Conservation (phyloP, 2,888 invertebrate genomes). For the Conistra vaccinii region DNA sequence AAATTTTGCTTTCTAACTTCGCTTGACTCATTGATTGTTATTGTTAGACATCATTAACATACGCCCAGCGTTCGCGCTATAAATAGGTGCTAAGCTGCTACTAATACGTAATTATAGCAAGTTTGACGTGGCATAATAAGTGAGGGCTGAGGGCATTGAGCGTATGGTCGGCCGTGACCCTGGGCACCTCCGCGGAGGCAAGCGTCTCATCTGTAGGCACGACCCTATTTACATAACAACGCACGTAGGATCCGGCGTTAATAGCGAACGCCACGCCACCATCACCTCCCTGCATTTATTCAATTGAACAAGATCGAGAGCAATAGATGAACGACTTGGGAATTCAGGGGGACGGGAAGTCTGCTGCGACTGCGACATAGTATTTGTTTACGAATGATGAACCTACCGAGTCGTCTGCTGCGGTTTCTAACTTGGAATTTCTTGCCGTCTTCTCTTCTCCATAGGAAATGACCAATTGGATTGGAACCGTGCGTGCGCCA, state of each 20-base stretch:
- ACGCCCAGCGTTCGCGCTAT: slow-evolving; percentile 37
- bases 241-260: slow-evolving; percentile 75
- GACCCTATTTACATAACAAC: slow-evolving; percentile 84
- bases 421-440: slow-evolving; percentile 16
- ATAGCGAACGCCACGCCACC: slow-evolving; percentile 73
- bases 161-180: slow-evolving; percentile 76
- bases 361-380: slow-evolving; percentile 47
- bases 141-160: slow-evolving; percentile 67
- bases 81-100: slow-evolving; percentile 53
- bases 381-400: slow-evolving; percentile 50
- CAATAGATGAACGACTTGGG: slow-evolving; percentile 82
- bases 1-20: slow-evolving; percentile 34
- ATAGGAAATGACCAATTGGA: too few relatives aligned
- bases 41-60: slow-evolving; percentile 54
- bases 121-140: slow-evolving; percentile 66
- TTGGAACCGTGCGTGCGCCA: too few relatives aligned
- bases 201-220: slow-evolving; percentile 65
- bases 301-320: slow-evolving; percentile 86
- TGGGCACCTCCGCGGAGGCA: slow-evolving; percentile 63
- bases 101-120: slow-evolving; percentile 63
- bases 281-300: slow-evolving; percentile 82
- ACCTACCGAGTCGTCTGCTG: slow-evolving; percentile 24
- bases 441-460: too few relatives aligned
- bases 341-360: slow-evolving; percentile 69
- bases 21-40: slow-evolving; percentile 46